phyloP scores from a whole-genome alignment of 2,888 invertebrate genomes.

The Blastobasis adustella region DNA sequence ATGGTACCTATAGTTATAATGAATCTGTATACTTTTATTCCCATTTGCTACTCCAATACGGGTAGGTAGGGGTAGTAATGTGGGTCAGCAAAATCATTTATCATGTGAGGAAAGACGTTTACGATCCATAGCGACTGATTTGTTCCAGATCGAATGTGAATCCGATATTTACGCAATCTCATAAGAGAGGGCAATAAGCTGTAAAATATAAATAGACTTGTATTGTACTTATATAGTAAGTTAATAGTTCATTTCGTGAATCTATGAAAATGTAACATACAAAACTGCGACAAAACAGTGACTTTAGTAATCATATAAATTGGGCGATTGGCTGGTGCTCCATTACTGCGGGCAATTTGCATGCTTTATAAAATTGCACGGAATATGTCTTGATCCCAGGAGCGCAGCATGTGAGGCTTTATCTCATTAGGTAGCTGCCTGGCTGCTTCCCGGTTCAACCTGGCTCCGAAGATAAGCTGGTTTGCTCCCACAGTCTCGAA shows the following conservation, averaged over 20 bases:
- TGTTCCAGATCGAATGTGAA: conserved; percentile 51
- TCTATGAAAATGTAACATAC: not conserved
- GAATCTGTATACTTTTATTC: too few relatives aligned
- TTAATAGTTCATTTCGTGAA: conserved; percentile 7
- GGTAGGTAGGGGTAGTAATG: conserved; percentile 10
- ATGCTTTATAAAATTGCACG: too few relatives aligned
- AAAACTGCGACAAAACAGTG: too few relatives aligned
- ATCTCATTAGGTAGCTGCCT: conserved; percentile 6
- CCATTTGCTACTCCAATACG: too few relatives aligned
- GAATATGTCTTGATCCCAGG: too few relatives aligned
- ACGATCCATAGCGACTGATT: conserved; percentile 48
- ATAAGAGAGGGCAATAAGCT: conserved; percentile 15
- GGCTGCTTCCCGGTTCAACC: conserved; percentile 24
- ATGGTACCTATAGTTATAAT: too few relatives aligned
- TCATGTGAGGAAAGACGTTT: conserved; percentile 48
- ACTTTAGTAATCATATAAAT: too few relatives aligned
- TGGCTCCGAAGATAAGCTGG: conserved; percentile 48
- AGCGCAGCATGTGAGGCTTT: too few relatives aligned
- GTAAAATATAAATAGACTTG: too few relatives aligned
- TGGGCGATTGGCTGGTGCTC: too few relatives aligned
- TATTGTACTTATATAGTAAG: too few relatives aligned
- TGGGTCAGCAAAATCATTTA: conserved; percentile 47
- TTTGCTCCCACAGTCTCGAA: conserved; percentile 42
- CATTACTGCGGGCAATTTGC: too few relatives aligned
- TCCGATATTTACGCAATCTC: conserved; percentile 44